phyloP scores from a whole-genome alignment of 2,888 invertebrate species.

The Aethes cnicana region DNA sequence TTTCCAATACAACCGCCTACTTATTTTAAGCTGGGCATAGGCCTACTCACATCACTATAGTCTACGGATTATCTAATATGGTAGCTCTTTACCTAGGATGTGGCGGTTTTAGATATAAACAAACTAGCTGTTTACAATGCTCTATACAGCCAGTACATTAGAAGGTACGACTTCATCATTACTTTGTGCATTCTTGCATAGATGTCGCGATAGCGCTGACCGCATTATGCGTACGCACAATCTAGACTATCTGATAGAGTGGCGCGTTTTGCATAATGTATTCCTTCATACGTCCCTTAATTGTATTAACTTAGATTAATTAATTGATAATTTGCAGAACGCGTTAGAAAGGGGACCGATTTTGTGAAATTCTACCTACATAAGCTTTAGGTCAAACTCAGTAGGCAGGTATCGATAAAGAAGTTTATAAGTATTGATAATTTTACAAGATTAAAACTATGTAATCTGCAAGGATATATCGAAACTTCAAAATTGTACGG shows the following conservation, averaged over 20 bases:
- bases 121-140: background rate
- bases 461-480: too few species aligned
- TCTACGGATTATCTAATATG: too few species aligned
- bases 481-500: too few species aligned
- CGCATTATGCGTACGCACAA: constrained; percentile 24
- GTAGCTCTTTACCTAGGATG: too few species aligned
- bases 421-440: too few species aligned
- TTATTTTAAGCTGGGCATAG: too few species aligned
- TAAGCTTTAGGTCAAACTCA: too few species aligned
- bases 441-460: too few species aligned
- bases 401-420: too few species aligned
- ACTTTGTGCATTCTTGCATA: constrained; percentile 39
- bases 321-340: constrained; percentile 5
- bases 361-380: too few species aligned
- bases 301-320: constrained; percentile 23
- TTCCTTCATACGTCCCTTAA: constrained; percentile 28
- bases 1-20: too few species aligned
- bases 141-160: constrained; percentile 6
- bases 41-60: too few species aligned
- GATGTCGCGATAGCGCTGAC: constrained; percentile 40
- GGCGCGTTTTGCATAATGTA: constrained; percentile 27
- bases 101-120: background rate
- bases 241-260: constrained; percentile 26
- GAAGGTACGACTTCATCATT: constrained; percentile 44
- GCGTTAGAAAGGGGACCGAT: background rate